These are phyloP conservation scores for Cyrtonyx montezumae DNA, from an alignment of 2,113 vertebrate genomes.

Conservation along the genomic window DNA sequence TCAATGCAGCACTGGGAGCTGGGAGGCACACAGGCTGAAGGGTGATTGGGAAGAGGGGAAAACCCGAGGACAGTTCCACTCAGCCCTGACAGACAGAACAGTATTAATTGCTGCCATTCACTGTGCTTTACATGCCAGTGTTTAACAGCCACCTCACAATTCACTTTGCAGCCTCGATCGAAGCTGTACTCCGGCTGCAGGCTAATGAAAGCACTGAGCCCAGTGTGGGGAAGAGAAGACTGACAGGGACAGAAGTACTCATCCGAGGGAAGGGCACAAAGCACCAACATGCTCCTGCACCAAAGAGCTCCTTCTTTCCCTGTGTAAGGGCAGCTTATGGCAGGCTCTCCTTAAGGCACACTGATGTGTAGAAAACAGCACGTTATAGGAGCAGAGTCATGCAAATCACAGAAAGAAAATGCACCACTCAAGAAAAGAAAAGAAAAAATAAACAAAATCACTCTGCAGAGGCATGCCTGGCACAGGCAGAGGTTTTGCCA, in stretches of 20 bases:
- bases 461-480: background rate
- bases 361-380: background rate
- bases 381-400: background rate
- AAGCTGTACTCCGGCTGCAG: background rate
- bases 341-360: background rate
- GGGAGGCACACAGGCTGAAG: background rate
- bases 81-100: background rate
- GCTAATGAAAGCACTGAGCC: background rate
- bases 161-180: background rate
- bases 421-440: background rate
- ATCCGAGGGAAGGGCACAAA: background rate
- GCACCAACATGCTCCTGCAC: background rate
- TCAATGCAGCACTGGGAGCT: background rate
- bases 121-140: background rate
- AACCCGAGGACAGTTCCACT: background rate
- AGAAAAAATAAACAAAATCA: background rate
- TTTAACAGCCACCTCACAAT: constrained; percentile 11
- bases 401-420: background rate
- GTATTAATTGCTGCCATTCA: background rate
- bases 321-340: background rate
- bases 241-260: background rate
- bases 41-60: background rate
- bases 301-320: background rate
- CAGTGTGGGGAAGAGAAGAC: background rate
- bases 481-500: background rate